Evolutionary conservation across 2,888 invertebrate species (phyloP), one percentile per base, ranked within the genome.

Genomic region (Orchesella flavescens): DNA sequence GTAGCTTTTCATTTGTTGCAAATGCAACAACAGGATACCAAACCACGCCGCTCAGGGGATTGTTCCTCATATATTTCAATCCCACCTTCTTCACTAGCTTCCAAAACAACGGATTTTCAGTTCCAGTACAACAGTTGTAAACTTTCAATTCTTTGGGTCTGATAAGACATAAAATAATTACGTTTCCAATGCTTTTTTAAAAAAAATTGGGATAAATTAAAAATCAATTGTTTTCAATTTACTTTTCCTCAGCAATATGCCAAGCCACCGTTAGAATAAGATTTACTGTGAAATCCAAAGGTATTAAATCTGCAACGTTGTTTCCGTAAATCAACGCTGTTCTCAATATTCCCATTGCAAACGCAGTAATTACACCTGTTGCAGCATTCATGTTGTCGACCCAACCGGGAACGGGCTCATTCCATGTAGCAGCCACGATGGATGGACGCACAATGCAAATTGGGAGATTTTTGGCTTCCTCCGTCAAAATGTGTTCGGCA

Each of bases 81-180:
- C 95, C 94, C 89, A 94, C 93, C 88, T 93, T 92, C 88, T 98
- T 96, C 90, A 99, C 96, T 85, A 94, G 92, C 0, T 90, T 91
- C 91, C 94, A 93, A 0, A 93, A 93, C 34, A 98, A 92, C 0
- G 96, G 96, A 90, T n/a, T n/a, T n/a, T n/a, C n/a, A n/a, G n/a
- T n/a, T n/a, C n/a, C n/a, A n/a, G n/a, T n/a, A n/a, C n/a, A 97
- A 97, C 72, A 96, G 90, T 99, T 98, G 91, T 97, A 97, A 0
- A 99, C 95, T 53, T 94, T 91, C 0, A 94, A 92, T 85, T 93
- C 93, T 72, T 92, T 90, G 23, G 92, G 92, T 89, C 93, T 93
- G 68, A 53, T 71, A 19, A 73, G 19, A 23, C 68, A 1, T 9
- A n/a, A 10, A 49, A 49, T 5, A 9, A 12, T 9, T 44, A 7